A percentile compares a stretch with the other conserved stretches of the same genome.
These are phyloP conservation scores for Zootoca vivipara DNA, from an alignment of 2,113 vertebrate genomes.

Conservation along the genomic window DNA sequence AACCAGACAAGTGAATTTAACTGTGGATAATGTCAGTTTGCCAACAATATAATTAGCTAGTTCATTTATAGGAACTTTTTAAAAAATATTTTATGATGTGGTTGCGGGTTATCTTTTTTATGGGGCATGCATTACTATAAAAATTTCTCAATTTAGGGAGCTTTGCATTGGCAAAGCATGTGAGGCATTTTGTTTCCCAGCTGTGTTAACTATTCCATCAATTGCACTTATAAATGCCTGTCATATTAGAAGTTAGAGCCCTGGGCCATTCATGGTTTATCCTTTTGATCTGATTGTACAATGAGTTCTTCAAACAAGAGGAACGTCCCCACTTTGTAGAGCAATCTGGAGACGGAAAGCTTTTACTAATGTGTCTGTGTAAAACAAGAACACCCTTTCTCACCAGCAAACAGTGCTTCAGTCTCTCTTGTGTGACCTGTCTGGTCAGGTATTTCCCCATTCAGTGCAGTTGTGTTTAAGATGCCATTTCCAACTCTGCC, in stretches of 20 bases:
- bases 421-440: background rate
- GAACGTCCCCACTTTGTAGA: background rate
- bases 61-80: background rate
- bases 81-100: slow-evolving; percentile 7
- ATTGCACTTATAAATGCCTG: slow-evolving; percentile 67
- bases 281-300: background rate
- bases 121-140: slow-evolving; percentile 14
- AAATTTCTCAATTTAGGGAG: slow-evolving; percentile 46
- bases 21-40: background rate
- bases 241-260: slow-evolving; percentile 59
- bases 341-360: background rate
- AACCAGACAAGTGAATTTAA: slow-evolving; percentile 18
- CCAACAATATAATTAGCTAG: background rate
- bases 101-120: slow-evolving; percentile 10
- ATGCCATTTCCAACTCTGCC: background rate
- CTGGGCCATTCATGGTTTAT: slow-evolving; percentile 19
- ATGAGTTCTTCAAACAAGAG: background rate
- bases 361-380: background rate
- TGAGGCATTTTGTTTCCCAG: slow-evolving; percentile 63
- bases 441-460: background rate
- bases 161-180: slow-evolving; percentile 39
- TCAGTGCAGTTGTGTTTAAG: background rate
- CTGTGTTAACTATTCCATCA: slow-evolving; percentile 66
- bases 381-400: background rate
- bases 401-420: background rate